Evolutionary conservation across 2,797 vertebrate species (phyloP).

Genomic region (Notamacropus eugenii): DNA sequence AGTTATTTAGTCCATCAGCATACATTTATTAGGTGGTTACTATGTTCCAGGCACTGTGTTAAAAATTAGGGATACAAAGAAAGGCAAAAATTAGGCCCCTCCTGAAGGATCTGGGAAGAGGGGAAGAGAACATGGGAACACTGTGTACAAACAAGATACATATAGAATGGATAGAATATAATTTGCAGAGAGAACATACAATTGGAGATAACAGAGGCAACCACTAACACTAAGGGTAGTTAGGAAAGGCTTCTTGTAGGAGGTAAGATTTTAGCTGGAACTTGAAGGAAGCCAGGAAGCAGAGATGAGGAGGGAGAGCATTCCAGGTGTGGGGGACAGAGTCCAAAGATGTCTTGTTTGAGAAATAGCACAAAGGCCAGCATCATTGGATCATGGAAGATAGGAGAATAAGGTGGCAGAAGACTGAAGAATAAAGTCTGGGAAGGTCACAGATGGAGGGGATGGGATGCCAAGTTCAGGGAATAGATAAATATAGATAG

Average conservation of each 20-base stretch:
- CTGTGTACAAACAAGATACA: background rate
- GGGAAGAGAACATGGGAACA: background rate
- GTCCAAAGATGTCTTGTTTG: background rate
- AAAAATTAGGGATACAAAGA: background rate
- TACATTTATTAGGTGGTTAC: background rate
- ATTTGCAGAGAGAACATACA: background rate
- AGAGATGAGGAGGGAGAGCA: background rate
- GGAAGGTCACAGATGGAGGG: background rate
- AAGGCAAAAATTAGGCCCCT: background rate
- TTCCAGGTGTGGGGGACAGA: background rate
- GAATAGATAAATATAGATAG: background rate
- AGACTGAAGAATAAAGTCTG: background rate
- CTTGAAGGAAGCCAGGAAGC: background rate
- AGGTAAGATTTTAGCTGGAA: background rate
- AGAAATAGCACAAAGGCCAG: background rate
- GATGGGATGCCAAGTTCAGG: background rate
- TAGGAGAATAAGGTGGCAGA: background rate
- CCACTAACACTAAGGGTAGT: background rate
- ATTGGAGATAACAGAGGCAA: background rate
- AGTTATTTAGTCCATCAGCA: background rate
- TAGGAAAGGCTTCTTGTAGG: background rate
- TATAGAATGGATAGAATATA: background rate
- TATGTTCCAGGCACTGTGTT: background rate
- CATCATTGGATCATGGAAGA: background rate
- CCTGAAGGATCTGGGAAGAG: background rate